Percentiles rank a stretch among this genome's conserved stretches.
Conservation (phyloP, 1,140 invertebrate species). For the Ladona fulva region DNA sequence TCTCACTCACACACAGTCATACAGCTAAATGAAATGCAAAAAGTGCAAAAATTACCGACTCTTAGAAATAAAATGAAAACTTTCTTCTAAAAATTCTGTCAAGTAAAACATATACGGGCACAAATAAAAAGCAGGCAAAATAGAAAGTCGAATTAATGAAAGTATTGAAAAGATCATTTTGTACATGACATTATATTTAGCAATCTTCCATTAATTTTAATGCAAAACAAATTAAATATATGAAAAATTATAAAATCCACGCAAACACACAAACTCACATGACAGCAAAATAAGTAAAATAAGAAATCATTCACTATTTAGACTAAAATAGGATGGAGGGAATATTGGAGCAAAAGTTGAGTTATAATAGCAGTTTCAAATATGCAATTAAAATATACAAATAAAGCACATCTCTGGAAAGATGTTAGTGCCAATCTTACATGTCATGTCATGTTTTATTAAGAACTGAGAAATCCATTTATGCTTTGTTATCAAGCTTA, state of each 20-base stretch:
- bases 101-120: background rate
- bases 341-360: too few species aligned
- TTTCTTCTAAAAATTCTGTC: background rate
- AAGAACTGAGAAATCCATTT: too few species aligned
- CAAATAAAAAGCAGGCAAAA: slow-evolving; percentile 11
- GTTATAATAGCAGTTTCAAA: too few species aligned
- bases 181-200: too few species aligned
- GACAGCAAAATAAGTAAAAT: background rate
- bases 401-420: too few species aligned
- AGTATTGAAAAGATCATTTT: too few species aligned
- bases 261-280: slow-evolving; percentile 3
- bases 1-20: background rate
- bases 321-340: too few species aligned
- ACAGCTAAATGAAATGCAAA: background rate
- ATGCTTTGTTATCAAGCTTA: too few species aligned
- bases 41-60: background rate
- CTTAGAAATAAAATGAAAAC: background rate
- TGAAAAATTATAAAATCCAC: background rate
- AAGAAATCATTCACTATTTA: background rate
- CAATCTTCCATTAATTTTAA: background rate
- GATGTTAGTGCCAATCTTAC: too few species aligned
- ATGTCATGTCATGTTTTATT: too few species aligned
- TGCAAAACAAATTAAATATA: slow-evolving; percentile 1
- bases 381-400: too few species aligned
- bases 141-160: background rate